Base-by-base conservation (phyloP, 2,113 vertebrate genomes). In the Halcyon senegalensis region DNA sequence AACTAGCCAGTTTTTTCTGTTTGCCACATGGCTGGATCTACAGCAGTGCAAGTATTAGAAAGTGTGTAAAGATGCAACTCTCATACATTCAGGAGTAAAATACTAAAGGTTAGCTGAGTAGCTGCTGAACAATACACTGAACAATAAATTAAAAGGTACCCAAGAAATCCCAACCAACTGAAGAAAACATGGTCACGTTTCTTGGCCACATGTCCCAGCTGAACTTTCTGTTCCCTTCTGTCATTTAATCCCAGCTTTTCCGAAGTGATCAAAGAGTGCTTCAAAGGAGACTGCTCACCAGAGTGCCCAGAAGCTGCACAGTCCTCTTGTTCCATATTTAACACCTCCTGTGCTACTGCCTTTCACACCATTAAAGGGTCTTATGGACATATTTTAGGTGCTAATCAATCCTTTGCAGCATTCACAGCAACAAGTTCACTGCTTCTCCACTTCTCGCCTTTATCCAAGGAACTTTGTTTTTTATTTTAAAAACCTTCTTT, bases 201-300 rank as follows among this genome's bases (percentile, higher is more conserved):
- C 69, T 86, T 64, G 75, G 58, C n/a, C 84, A 48, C 39, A 25
- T 59, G 69, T 64, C 48, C n/a, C 58, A 80, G 74, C 53, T 92
- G 91, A 95, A 92, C 89, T 87, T 93, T 80, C 68, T 89, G 88
- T 90, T 81, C 76, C 44, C 39, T 93, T 86, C 83, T 90, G 79
- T 77, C 82, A 90, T 92, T 94, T 90, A 97, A 94, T 88, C 48
- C 69, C 77, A 64, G 72, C 11, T 94, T 94, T 92, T 68, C 81
- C 66, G 53, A 86, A 94, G 87, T 37, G 67, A 81, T 68, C 82
- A 90, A 59, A 75, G 51, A 20, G 30, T 41, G 14, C 37, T 93
- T 83, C 82, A 88, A 74, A 93, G 68, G 37, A 94, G 73, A 86
- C 64, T 50, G 77, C 25, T 39, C 53, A 75, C 44, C 58, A 58